Evolutionary conservation across 2,888 invertebrate genomes (phyloP), one percentile per base, ranked within the genome.

Genomic region (Pseudolycoriella hygida): DNA sequence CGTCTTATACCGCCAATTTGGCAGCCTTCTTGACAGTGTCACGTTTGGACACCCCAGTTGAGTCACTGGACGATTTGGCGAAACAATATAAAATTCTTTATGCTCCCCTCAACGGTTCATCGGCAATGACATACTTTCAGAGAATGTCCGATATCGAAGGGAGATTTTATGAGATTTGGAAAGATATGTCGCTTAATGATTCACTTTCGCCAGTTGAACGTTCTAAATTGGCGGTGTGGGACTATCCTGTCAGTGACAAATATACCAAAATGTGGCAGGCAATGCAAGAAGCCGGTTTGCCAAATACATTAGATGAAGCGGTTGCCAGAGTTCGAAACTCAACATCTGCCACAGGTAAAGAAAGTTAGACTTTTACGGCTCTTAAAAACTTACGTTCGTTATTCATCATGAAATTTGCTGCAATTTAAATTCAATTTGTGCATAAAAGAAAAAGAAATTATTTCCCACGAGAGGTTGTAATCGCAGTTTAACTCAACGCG

Each of bases 201-300:
- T 90, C 88, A 45, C 64, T 96, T 43, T 78, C 80, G 17, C 86
- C 90, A 47, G 76, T 88, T 3, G 92, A 96, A 58, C 71, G 94
- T 25, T 87, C 94, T 0, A 88, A 93, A 61, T 64, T 96, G 14
- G 96, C 97, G 0, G 97, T 97, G 0, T 97, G 96, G 96, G 96
- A 97, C 61, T 97, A 97, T 61, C 97, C 97, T 0, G 93, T 97
- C 0, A 92, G 92, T 56, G 94, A 97, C 65, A 96, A 92, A 59
- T 97, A 92, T 63, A 96, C 93, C 37, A 97, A 96, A 67, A 93
- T 98, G 83, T 94, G 94, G 87, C 88, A 93, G 60, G 88, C 89
- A 0, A 97, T 96, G 90, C 73, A 77, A 55, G 75, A 76, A 48
- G 85, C 92, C 0, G 77, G 75, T 0, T 71, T 96, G 11, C 96